phyloP scores from a whole-genome alignment of 2,797 vertebrate genomes.

The Brachymystax lenok region DNA sequence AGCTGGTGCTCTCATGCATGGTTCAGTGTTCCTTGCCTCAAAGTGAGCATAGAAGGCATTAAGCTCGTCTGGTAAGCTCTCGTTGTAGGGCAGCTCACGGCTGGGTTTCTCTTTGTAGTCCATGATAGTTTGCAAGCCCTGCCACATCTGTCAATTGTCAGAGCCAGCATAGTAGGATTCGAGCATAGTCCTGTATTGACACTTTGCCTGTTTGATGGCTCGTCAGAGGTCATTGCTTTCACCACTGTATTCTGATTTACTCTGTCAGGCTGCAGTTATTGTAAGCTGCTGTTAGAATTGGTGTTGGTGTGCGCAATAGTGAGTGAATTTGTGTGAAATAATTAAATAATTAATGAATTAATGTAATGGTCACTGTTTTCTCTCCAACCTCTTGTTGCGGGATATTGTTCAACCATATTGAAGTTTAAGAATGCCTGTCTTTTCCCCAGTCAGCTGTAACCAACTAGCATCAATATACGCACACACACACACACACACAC shows the following conservation, averaged over 20 bases:
- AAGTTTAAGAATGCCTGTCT: conserved; percentile 24
- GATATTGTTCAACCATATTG: conserved; percentile 26
- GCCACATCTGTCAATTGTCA: too few relatives aligned
- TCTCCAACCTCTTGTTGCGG: conserved; percentile 23
- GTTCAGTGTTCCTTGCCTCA: too few relatives aligned
- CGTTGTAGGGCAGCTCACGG: too few relatives aligned
- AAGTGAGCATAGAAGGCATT: too few relatives aligned
- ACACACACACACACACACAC: conserved; percentile 7
- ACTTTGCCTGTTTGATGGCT: too few relatives aligned
- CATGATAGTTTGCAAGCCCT: too few relatives aligned
- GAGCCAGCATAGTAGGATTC: too few relatives aligned
- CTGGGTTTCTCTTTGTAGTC: too few relatives aligned
- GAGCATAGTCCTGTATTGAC: too few relatives aligned
- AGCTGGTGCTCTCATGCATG: too few relatives aligned
- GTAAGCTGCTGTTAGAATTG: background rate
- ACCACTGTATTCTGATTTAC: background rate
- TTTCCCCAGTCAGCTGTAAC: conserved; percentile 32
- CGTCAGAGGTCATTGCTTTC: conserved; percentile 2
- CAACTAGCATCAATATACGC: conserved; percentile 10
- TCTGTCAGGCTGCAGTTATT: background rate
- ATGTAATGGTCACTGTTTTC: background rate
- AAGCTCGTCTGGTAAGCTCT: too few relatives aligned
- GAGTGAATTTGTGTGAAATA: background rate
- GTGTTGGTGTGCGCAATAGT: background rate
- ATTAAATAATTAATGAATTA: too few relatives aligned